Evolutionary conservation across 2,888 invertebrate genomes (phyloP), one percentile per base, ranked within the genome.

Genomic region (Cyclophora punctaria): DNA sequence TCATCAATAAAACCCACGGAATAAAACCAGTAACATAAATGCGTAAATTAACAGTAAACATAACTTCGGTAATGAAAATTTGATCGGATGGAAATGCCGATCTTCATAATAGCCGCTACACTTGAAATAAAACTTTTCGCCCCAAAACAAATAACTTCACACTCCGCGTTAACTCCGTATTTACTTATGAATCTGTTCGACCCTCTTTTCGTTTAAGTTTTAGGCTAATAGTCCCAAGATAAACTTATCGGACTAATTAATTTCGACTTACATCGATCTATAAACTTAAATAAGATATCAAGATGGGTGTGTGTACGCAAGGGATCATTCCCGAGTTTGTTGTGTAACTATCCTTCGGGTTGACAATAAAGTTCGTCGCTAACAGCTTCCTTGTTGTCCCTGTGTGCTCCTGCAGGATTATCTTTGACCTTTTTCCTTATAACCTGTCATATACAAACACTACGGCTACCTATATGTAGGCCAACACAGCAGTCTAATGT

Each of bases 241-340:
- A 44, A 51, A 52, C 57, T 48, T 51, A 51, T 46, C 45, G 51
- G 55, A 49, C 54, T 53, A 56, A 57, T 60, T 61, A 57, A 61
- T 55, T 55, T 55, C 37, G 52, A 51, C 59, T 53, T 53, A 53
- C 5, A 5, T 49, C 20, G 46, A 56, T 56, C 50, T 52, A 47
- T 48, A 50, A 50, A 55, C 55, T 56, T 54, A 54, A 35, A 56
- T 56, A 45, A 48, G 46, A 46, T 51, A 50, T 52, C 42, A 55
- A 37, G 37, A 5, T 5, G 40, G 41, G 44, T 44, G 41, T 46
- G 53, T 37, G 37, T 37, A 35, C 47, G 41, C 49, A 7, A 37
- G 47, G 43, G 51, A 46, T 52, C 45, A 48, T 51, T 55, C n/a
- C 49, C 37, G 50, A 57, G 55, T 56, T 57, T 50, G 43, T 34